These are phyloP conservation scores for Drosophila pseudotalamancana DNA, from an alignment of 2,888 invertebrate genomes.

Conservation along the genomic window DNA sequence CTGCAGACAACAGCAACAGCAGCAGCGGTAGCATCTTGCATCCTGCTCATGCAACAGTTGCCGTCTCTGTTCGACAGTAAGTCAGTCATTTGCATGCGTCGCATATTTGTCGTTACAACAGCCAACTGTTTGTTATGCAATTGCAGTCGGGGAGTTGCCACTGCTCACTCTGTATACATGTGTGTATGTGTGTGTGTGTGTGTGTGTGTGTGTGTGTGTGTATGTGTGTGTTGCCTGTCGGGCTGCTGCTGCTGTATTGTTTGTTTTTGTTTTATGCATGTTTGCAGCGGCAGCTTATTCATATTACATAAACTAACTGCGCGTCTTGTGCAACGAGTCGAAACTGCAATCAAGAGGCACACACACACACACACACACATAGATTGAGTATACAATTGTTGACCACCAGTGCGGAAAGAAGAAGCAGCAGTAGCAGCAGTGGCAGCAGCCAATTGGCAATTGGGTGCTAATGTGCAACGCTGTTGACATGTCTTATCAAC, in stretches of 20 bases:
- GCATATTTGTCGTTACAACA: constrained; percentile 81
- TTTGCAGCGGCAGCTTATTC: constrained; percentile 70
- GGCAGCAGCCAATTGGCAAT: constrained; percentile 31
- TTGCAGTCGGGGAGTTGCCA: constrained; percentile 71
- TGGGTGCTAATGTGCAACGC: constrained; percentile 52
- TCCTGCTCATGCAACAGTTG: constrained; percentile 27
- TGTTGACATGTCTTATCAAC: constrained; percentile 73
- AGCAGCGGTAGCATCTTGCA: neutral
- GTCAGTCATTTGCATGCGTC: constrained; percentile 80
- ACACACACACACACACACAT: constrained; percentile 8
- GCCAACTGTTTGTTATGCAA: constrained; percentile 79
- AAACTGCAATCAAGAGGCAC: constrained; percentile 62
- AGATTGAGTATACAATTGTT: no score
- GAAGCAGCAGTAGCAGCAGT: neutral
- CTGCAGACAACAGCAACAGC: constrained; percentile 2
- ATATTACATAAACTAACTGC: constrained; percentile 76
- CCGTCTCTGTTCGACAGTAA: constrained; percentile 62
- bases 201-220: constrained; percentile 7
- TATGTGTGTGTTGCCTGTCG: constrained; percentile 23
- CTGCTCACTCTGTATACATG: constrained; percentile 1
- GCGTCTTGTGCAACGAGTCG: constrained; percentile 78
- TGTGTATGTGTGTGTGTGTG: constrained; percentile 16
- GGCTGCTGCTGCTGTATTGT: constrained; percentile 36
- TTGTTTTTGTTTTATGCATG: constrained; percentile 42
- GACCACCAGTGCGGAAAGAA: constrained; percentile 8